Conservation (phyloP, 1,140 invertebrate genomes). For the Drosophila funebris region DNA sequence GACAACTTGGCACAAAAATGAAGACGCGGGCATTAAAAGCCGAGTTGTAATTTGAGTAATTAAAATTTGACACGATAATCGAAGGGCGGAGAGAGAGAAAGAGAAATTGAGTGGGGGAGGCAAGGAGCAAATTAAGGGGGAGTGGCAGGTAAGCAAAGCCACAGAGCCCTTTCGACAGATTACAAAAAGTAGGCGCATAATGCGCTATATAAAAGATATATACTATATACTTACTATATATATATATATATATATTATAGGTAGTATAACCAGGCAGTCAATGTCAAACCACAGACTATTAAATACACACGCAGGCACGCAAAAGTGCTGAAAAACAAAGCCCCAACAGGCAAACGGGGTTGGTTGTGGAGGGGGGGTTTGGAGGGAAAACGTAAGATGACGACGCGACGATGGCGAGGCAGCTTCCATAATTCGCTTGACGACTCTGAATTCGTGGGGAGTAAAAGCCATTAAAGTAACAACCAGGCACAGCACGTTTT, state of each 20-base stretch:
- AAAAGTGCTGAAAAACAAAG: constrained; percentile 79
- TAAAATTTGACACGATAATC: constrained; percentile 81
- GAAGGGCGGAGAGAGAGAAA: constrained; percentile 32
- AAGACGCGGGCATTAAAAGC: constrained; percentile 72
- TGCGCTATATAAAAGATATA: constrained; percentile 38
- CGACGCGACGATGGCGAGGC: constrained; percentile 30
- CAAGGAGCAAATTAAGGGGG: neutral
- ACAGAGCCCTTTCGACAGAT: constrained; percentile 52
- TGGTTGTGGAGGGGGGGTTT: neutral
- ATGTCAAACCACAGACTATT: constrained; percentile 80
- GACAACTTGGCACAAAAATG: constrained; percentile 63
- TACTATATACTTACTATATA: constrained; percentile 48
- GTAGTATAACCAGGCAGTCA: constrained; percentile 59
- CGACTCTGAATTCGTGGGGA: constrained; percentile 72
- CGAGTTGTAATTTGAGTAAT: constrained; percentile 78
- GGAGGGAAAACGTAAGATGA: constrained; percentile 13
- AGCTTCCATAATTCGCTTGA: constrained; percentile 79
- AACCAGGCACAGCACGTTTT: constrained; percentile 81
- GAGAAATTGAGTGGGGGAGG: neutral
- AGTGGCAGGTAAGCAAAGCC: constrained; percentile 22
- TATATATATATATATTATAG: constrained; percentile 27
- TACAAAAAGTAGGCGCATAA: constrained; percentile 63
- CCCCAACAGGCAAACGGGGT: constrained; percentile 17
- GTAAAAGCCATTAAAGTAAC: constrained; percentile 81
- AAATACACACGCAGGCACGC: constrained; percentile 80